A percentile compares a stretch with the other conserved stretches of the same genome.
Conservation (phyloP, 2,797 vertebrate species). For the Notolepis coatsorum region DNA sequence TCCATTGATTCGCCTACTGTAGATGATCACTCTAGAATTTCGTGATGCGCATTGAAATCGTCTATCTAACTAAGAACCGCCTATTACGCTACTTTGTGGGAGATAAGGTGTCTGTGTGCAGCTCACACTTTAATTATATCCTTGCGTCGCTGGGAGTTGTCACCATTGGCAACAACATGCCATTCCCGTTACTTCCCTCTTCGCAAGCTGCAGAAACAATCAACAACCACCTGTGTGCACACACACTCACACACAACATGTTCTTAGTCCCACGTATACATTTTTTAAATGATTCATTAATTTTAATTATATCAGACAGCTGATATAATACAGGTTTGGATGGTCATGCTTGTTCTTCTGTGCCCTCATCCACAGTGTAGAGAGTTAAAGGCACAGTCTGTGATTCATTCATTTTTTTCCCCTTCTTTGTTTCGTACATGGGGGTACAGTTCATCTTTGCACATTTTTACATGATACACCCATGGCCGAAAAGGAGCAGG, state of each 20-base stretch:
- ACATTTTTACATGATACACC: too few species aligned
- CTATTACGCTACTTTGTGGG: constrained; percentile 13
- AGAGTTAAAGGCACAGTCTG: too few species aligned
- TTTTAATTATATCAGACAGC: too few species aligned
- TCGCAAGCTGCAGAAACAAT: constrained; percentile 37
- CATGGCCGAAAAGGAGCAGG: too few species aligned
- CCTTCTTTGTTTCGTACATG: too few species aligned
- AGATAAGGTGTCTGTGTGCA: constrained; percentile 13
- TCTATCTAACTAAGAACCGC: constrained; percentile 6
- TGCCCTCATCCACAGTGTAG: too few species aligned
- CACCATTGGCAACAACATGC: constrained; percentile 66
- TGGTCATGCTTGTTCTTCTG: too few species aligned
- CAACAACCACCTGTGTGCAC: constrained; percentile 41
- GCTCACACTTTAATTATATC: constrained; percentile 42
- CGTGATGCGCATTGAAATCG: not conserved
- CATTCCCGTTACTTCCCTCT: constrained; percentile 60
- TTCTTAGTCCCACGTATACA: not conserved
- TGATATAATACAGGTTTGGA: too few species aligned
- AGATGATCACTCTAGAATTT: not conserved
- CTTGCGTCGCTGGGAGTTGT: constrained; percentile 49
- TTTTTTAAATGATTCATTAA: too few species aligned
- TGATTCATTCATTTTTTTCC: too few species aligned
- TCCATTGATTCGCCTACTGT: not conserved
- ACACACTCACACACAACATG: not conserved
- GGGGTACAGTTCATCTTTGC: too few species aligned